phyloP scores from a whole-genome alignment of 2,888 invertebrate species.

The Tipula vernalis region DNA sequence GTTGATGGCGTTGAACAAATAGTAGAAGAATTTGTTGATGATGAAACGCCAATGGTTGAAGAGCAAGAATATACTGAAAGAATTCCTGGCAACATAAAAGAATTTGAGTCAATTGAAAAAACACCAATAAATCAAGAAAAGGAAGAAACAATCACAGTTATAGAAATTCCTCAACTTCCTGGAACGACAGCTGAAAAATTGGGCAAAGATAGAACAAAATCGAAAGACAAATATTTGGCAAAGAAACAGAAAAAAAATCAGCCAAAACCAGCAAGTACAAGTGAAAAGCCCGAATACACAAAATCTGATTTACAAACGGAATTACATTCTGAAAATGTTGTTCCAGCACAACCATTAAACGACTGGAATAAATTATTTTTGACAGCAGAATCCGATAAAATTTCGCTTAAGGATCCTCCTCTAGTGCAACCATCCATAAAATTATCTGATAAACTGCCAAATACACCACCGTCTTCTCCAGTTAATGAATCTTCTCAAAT shows the following conservation, averaged over 20 bases:
- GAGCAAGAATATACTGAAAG: not conserved
- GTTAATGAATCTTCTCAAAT: not conserved
- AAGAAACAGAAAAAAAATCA: not conserved
- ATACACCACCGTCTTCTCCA: not conserved
- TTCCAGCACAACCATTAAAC: not conserved
- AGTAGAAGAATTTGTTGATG: not conserved
- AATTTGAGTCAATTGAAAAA: not conserved
- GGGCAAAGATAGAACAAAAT: not conserved
- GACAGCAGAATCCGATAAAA: not conserved
- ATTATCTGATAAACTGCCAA: not conserved
- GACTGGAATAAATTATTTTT: not conserved
- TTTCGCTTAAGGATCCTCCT: not conserved
- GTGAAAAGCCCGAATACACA: conserved; percentile 4
- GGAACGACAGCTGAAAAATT: not conserved
- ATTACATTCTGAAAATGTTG: not conserved
- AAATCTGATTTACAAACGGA: not conserved
- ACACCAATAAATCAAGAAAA: not conserved
- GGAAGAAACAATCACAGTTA: not conserved
- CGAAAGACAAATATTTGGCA: not conserved
- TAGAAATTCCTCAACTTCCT: not conserved
- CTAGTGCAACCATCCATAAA: not conserved
- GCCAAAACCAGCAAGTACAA: conserved; percentile 12
- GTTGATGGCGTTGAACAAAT: not conserved
- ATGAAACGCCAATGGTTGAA: not conserved
- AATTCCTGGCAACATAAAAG: not conserved